These are phyloP conservation scores for Tenualosa ilisha DNA, from an alignment of 2,797 vertebrate species.

Conservation along the genomic window DNA sequence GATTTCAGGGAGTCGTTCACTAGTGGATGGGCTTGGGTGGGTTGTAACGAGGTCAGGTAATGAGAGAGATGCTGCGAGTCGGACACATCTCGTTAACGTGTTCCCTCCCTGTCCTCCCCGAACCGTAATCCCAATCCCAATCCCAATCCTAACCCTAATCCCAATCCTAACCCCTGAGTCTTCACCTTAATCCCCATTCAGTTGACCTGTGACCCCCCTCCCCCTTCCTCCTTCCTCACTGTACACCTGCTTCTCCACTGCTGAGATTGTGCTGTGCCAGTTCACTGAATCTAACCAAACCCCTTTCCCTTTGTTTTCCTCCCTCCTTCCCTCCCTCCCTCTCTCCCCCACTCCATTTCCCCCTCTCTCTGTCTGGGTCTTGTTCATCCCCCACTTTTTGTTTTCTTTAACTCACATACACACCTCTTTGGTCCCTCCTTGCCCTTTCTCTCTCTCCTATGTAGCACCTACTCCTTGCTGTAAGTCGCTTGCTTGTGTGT, in stretches of 20 bases:
- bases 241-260: slow-evolving; percentile 22
- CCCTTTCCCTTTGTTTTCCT: slow-evolving; percentile 39
- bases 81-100: slow-evolving; percentile 11
- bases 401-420: slow-evolving; percentile 35
- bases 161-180: not conserved
- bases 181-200: slow-evolving; percentile 17
- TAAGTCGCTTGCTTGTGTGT: slow-evolving; percentile 41
- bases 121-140: not conserved
- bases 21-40: slow-evolving; percentile 35
- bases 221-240: not conserved
- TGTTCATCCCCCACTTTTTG: slow-evolving; percentile 34
- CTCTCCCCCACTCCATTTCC: slow-evolving; percentile 50
- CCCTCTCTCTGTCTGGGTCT: slow-evolving; percentile 6
- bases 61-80: not conserved
- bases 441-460: slow-evolving; percentile 41
- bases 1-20: slow-evolving; percentile 66
- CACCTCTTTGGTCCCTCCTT: slow-evolving; percentile 28
- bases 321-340: slow-evolving; percentile 43
- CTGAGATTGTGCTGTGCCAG: slow-evolving; percentile 19
- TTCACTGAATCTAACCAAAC: slow-evolving; percentile 15
- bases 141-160: not conserved
- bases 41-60: not conserved
- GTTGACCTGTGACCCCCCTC: not conserved
- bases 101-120: not conserved
- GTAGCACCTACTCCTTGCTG: slow-evolving; percentile 38